These are phyloP conservation scores for Teleogryllus occipitalis DNA, from an alignment of 1,140 invertebrate genomes.

Conservation along the genomic window DNA sequence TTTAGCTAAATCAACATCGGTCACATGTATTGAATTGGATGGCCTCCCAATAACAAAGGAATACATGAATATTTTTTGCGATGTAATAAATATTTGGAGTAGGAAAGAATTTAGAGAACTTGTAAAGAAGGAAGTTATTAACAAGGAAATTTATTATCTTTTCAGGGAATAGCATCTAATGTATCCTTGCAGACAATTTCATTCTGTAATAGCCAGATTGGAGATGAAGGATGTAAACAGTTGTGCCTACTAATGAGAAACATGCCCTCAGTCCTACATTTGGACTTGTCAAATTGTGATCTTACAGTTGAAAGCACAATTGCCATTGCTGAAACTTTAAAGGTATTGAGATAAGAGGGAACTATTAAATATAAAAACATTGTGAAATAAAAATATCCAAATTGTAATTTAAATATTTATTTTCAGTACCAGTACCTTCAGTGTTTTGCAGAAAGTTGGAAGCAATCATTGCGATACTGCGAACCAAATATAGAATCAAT, in stretches of 20 bases:
- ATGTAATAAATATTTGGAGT: neutral
- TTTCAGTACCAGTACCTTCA: constrained; percentile 46
- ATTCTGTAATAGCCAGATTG: neutral
- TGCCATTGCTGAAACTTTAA: neutral
- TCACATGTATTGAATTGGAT: neutral
- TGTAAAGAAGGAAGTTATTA: neutral
- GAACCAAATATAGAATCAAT: constrained; percentile 61
- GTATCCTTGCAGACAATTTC: neutral
- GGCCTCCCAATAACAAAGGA: neutral
- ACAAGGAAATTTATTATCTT: neutral
- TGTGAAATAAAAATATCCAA: neutral
- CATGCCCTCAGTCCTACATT: neutral
- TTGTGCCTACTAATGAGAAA: neutral
- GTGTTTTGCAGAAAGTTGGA: constrained; percentile 69
- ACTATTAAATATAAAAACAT: neutral
- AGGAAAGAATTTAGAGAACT: neutral
- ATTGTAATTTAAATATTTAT: neutral
- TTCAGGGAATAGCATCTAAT: neutral
- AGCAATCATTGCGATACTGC: constrained; percentile 63
- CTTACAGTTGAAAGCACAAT: neutral
- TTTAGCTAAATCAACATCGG: neutral
- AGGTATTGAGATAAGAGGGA: neutral
- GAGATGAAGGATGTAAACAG: neutral
- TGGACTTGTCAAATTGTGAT: neutral
- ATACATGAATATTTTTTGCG: neutral